Percentiles rank a stretch among this genome's conserved stretches.
Evolutionary conservation across 2,113 vertebrate species (phyloP).

Genomic region (Cacatua alba): DNA sequence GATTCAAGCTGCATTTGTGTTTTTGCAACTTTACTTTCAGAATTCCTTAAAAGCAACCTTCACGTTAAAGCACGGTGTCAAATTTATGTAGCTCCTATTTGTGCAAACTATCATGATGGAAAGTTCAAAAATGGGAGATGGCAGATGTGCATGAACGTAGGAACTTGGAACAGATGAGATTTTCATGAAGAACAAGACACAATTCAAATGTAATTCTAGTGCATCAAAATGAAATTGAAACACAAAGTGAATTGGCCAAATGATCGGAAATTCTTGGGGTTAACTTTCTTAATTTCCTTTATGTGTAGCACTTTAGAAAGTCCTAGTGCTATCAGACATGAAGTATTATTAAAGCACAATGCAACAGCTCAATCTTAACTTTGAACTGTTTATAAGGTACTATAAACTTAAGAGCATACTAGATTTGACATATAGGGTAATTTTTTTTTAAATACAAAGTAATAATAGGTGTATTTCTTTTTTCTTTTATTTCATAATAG

Average conservation of each 20-base stretch:
- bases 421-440: background rate
- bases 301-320: background rate
- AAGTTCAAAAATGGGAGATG: background rate
- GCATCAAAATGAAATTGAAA: background rate
- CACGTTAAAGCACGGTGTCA: background rate
- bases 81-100: background rate
- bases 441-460: background rate
- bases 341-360: background rate
- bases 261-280: background rate
- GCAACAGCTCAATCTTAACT: background rate
- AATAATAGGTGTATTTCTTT: background rate
- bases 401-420: background rate
- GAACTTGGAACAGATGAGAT: background rate
- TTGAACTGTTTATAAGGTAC: background rate
- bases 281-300: background rate
- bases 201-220: background rate
- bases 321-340: background rate
- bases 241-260: background rate
- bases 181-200: background rate
- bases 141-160: background rate
- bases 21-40: background rate
- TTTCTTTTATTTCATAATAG: background rate
- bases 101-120: background rate
- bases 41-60: background rate
- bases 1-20: rapidly evolving